Percentiles rank a stretch among this genome's conserved stretches.
Evolutionary conservation across 2,113 vertebrate genomes (phyloP).

Genomic region (Notechis scutatus): DNA sequence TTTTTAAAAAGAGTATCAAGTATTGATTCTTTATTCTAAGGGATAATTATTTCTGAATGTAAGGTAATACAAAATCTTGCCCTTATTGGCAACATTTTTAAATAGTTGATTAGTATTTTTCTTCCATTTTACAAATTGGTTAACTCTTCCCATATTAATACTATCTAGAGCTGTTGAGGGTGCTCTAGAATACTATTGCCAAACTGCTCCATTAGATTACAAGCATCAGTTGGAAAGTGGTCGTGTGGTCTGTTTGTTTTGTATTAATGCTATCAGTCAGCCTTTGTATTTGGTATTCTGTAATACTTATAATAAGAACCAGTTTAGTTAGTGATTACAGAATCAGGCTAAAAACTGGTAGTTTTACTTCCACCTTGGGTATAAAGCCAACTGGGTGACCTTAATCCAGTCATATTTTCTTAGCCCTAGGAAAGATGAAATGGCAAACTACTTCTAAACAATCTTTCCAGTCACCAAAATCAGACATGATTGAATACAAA

Average conservation of each 20-base stretch:
- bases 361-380: not conserved
- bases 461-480: not conserved
- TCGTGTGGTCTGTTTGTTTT: not conserved
- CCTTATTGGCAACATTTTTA: not conserved
- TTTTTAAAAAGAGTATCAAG: not conserved
- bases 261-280: not conserved
- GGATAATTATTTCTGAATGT: not conserved
- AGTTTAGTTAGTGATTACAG: not conserved
- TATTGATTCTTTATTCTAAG: not conserved
- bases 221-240: not conserved
- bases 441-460: not conserved
- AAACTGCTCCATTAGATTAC: not conserved
- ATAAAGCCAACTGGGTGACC: not conserved
- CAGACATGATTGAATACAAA: not conserved
- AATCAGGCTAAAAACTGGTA: not conserved
- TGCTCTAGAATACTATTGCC: not conserved
- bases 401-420: not conserved
- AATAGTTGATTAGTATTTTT: not conserved
- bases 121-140: not conserved
- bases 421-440: not conserved
- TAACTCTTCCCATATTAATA: not conserved
- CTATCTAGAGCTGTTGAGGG: not conserved
- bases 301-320: not conserved
- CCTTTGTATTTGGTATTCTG: not conserved
- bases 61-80: not conserved